Evolutionary conservation across 2,888 invertebrate genomes (phyloP).

Genomic region (Calliphora vomitoria): DNA sequence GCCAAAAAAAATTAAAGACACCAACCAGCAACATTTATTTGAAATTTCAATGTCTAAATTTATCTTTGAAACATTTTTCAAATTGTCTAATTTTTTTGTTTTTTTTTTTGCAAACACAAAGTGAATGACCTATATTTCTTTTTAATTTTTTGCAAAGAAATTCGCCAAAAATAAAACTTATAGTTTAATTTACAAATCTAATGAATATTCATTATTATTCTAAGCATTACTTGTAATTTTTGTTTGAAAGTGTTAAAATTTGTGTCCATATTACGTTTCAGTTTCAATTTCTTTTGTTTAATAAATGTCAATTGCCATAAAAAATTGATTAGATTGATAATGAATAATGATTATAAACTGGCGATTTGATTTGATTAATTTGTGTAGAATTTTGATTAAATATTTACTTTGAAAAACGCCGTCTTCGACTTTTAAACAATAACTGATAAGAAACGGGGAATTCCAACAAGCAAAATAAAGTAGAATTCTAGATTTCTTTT

Average conservation of each 20-base stretch:
- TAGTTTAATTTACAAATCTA: no score
- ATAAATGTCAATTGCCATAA: no score
- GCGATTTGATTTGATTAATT: no score
- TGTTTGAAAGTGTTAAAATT: background rate
- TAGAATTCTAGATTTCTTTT: no score
- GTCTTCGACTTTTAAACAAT: no score
- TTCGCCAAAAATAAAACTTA: background rate
- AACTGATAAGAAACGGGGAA: no score
- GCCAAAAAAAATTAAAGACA: constrained; percentile 47
- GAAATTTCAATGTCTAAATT: constrained; percentile 57
- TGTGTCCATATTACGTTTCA: no score
- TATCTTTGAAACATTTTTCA: constrained; percentile 29
- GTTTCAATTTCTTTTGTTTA: background rate
- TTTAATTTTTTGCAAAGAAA: background rate
- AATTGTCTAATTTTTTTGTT: background rate
- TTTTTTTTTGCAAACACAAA: background rate
- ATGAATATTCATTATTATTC: background rate
- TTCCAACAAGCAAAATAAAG: no score
- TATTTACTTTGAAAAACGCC: no score
- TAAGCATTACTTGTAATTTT: background rate
- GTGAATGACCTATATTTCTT: constrained; percentile 44
- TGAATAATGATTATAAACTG: no score
- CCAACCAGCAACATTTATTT: background rate
- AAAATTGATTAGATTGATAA: no score
- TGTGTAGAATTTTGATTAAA: no score